Evolutionary conservation across 2,113 vertebrate species (phyloP).

Genomic region (Petromus typicus): DNA sequence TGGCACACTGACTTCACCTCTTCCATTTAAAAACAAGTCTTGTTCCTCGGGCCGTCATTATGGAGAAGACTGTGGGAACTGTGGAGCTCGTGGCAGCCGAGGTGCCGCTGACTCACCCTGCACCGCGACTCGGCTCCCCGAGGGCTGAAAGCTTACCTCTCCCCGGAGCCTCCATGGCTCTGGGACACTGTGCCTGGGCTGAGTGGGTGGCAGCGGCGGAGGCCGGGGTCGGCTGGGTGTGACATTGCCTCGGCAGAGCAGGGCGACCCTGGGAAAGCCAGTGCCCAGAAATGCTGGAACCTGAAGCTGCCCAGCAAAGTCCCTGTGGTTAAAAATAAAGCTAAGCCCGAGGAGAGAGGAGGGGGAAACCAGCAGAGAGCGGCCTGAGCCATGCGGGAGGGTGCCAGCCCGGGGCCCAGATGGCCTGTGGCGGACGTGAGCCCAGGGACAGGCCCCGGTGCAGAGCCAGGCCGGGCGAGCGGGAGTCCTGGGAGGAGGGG

Average conservation of each 20-base stretch:
- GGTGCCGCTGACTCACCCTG: not conserved
- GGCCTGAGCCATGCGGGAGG: not conserved
- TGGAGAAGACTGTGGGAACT: not conserved
- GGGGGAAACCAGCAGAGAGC: not conserved
- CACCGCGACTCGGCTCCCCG: not conserved
- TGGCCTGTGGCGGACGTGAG: not conserved
- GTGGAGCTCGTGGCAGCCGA: not conserved
- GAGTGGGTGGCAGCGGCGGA: not conserved
- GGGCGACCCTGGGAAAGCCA: slow-evolving; percentile 12
- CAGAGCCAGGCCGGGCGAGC: not conserved
- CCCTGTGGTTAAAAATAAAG: not conserved
- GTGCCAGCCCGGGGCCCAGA: not conserved
- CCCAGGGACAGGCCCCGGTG: too few species aligned
- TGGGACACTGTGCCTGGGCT: not conserved
- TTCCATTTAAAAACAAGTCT: not conserved
- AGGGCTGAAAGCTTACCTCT: rapidly evolving
- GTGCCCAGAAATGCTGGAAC: not conserved
- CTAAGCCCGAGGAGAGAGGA: not conserved
- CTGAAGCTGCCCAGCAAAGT: not conserved
- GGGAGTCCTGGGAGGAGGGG: not conserved
- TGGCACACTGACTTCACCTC: slow-evolving; percentile 1
- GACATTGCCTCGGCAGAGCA: not conserved
- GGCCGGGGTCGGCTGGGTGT: not conserved
- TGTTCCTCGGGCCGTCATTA: not conserved
- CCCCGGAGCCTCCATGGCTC: not conserved